phyloP scores from a whole-genome alignment of 2,113 vertebrate genomes.

The Sterna hirundo region DNA sequence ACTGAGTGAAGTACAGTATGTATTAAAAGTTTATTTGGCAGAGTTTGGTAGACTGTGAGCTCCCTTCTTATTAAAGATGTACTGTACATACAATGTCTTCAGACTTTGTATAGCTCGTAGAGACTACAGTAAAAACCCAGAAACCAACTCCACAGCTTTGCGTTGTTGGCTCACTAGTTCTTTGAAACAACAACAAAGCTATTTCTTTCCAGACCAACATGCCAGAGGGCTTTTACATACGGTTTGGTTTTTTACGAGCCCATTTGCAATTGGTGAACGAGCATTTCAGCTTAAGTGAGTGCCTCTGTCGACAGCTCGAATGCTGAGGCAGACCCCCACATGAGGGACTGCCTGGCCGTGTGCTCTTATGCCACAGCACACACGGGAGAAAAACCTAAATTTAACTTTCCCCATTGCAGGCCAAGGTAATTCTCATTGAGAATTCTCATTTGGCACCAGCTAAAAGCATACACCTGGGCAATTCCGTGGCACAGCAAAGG shows the following conservation, averaged over 20 bases:
- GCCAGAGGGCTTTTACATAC: neutral
- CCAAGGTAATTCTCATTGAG: neutral
- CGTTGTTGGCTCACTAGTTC: slow-evolving; percentile 60
- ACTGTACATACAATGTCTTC: slow-evolving; percentile 75
- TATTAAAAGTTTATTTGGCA: slow-evolving; percentile 68
- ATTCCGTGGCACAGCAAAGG: neutral
- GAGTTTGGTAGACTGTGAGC: slow-evolving; percentile 67
- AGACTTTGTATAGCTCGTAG: slow-evolving; percentile 76
- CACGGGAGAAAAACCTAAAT: neutral
- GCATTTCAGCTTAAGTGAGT: neutral
- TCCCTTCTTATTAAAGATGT: slow-evolving; percentile 72
- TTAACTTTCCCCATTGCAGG: neutral
- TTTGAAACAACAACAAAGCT: slow-evolving; percentile 47
- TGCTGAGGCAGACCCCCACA: neutral
- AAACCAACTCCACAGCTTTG: slow-evolving; percentile 71
- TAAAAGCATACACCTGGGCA: neutral
- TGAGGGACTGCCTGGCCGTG: neutral
- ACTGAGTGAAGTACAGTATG: slow-evolving; percentile 59
- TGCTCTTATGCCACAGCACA: neutral
- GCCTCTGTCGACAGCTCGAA: neutral
- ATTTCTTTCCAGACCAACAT: neutral
- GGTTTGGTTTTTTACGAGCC: neutral
- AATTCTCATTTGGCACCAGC: neutral
- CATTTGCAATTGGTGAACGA: neutral
- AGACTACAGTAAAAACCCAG: slow-evolving; percentile 71